Percentiles rank a stretch among this genome's conserved stretches.
Evolutionary conservation across 2,888 invertebrate genomes (phyloP).

Genomic region (Coenonympha glycerion): DNA sequence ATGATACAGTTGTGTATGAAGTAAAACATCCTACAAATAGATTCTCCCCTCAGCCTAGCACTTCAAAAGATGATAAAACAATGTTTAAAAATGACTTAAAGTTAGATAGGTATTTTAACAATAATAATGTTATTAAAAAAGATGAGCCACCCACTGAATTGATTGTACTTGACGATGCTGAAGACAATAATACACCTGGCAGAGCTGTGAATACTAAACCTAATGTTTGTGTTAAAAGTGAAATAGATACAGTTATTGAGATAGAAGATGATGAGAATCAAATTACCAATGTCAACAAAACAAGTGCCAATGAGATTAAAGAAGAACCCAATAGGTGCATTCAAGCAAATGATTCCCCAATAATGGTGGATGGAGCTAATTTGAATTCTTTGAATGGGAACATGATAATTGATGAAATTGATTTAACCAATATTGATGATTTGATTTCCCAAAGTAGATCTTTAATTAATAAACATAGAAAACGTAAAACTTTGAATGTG

Average conservation of each 20-base stretch:
- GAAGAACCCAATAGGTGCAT: neutral
- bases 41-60: slow-evolving; percentile 49
- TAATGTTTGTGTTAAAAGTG: neutral
- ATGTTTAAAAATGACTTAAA: slow-evolving; percentile 42
- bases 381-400: slow-evolving; percentile 1
- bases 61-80: slow-evolving; percentile 41
- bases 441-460: slow-evolving; percentile 38
- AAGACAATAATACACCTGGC: neutral
- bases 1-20: slow-evolving; percentile 34
- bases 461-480: slow-evolving; percentile 4
- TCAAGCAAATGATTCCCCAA: slow-evolving; percentile 9
- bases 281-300: neutral
- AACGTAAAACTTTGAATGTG: neutral
- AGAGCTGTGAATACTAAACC: neutral
- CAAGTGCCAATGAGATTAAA: neutral
- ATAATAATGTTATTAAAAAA: neutral
- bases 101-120: slow-evolving; percentile 34
- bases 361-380: slow-evolving; percentile 33
- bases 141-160: neutral
- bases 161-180: neutral
- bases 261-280: neutral
- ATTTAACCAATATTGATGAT: slow-evolving; percentile 32
- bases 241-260: neutral
- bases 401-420: slow-evolving; percentile 28
- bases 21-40: slow-evolving; percentile 1